Base-by-base conservation (phyloP, 2,797 vertebrate species). In the Apogon hyalosoma region DNA sequence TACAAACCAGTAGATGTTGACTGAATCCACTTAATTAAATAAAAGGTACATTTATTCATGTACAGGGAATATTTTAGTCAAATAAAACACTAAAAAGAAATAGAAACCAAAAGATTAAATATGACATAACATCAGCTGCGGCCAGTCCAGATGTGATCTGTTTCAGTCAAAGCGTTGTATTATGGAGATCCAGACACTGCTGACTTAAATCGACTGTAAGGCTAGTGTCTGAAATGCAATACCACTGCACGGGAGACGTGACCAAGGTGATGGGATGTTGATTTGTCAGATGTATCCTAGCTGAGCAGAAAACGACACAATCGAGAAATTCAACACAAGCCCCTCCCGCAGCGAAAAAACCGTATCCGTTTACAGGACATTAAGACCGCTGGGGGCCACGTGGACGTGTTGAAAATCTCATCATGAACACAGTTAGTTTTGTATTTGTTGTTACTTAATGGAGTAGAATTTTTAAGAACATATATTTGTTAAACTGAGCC, bases 221-320 rank as follows among this genome's bases (percentile, higher is more conserved):
- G 24, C 24, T 3, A 28, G 15, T 13, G 24, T 2, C 21, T 31
- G 2, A 57, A 57, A 7, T 57, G 24, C 11, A 57, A 57, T 57
- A 28, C 24, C 24, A n/a, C 21, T 31, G 48, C 3, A 15, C 1
- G 2, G 55, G 41, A 33, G 16, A 45, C 8, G 40, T 31, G 41
- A 21, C 18, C 13, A 42, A 55, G 53, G 39, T 55, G 41, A 45
- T 28, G 24, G 24, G 24, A 6, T 28, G 55, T 15, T 57, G 41
- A 45, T n/a, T 24, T 43, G 24, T 45, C 55, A 15, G 21, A 14
- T 38, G 18, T 7, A 41, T 16, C 24, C 24, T 28, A 28, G 24
- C 24, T 28, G 24, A 12, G 40, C 41, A 21, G 41, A 31, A 31
- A 16, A 28, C 13, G 55, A 57, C 24, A 15, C 21, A 45, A 45